Evolutionary conservation across 1,140 invertebrate genomes (phyloP), one percentile per base, ranked within the genome.

Genomic region (Patella vulgata): DNA sequence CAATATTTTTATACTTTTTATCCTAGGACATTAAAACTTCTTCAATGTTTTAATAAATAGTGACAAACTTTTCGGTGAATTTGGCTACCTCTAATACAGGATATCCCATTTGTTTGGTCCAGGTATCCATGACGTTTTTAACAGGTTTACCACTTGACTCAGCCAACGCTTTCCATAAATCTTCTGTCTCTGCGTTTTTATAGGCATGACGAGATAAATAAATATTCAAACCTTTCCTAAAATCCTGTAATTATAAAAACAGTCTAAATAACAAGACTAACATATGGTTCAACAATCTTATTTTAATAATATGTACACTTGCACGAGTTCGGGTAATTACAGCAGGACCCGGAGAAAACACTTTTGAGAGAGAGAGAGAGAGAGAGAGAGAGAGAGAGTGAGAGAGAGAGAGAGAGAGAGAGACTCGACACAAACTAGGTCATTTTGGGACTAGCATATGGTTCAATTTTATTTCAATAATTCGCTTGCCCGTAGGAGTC

Each of bases 81-180:
- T n/a, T n/a, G n/a, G n/a, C 42, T 59, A 80, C 81, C 74, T 81
- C 78, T 17, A 83, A 68, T 3, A 83, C 77, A 12, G 82, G 82
- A 59, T 76, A 98, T 25, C 96, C 96, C 88, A 93, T 94, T 82
- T 97, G 93, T 73, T 88, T 87, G 0, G 94, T 98, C 96, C 96
- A 99, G 17, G 91, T 92, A 1, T 92, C 91, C 97, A 99, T 99
- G 0, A 99, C 90, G 33, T 88, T 88, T 5, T 88, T 88, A 0
- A 99, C 91, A n/a, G 94, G 92, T 82, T 97, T 95, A 0, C 90
- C 91, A 64, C 93, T 96, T 0, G 93, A 91, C 75, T 94, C 91
- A 75, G 91, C 92, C 53, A 99, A 86, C 0, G 93, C 91, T 3
- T 88, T 87, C 97, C 97, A 99, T 47, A 99, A 86, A 82, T 99